Evolutionary conservation across 92 coral and sea anemone genomes (phyloP), one percentile per base, ranked within the genome.

Genomic region (Epizoanthus illoricatus): DNA sequence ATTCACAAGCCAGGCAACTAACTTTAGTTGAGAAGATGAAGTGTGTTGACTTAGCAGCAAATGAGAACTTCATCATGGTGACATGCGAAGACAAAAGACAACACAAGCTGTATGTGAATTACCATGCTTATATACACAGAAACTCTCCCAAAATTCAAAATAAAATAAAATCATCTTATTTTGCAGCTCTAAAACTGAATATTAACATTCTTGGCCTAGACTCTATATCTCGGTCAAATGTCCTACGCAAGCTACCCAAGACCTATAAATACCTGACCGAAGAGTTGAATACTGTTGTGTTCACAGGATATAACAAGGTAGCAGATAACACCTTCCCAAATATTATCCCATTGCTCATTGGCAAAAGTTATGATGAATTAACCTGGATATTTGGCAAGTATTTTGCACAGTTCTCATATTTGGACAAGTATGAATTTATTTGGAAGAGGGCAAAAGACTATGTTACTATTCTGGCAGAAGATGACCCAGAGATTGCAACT

Each of bases 301-400:
- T 74, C 64, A 36, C 13, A 3, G 65, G 52, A 0, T 74, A 74
- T 45, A 74, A 74, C 28, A 74, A 74, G 36, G 65, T 74, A 15
- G 80, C 80, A 16, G 80, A 74, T 33, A 74, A 74, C 54, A 74
- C 80, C 4, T 74, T 74, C 52, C 80, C 80, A 13, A 74, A 74
- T 58, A 54, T 74, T 12, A 12, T 74, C 39, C 80, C 80, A 7
- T 64, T 74, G 61, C 65, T 74, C 18, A 36, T 74, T 74, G 80
- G 80, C 33, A 74, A 74, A 15, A 74, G 80, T 33, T 74, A 74
- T 57, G 80, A 74, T 6, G 80, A 74, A 23, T 16, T 74, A 56
- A 74, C 80, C 1, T 74, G 80, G 80, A 36, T 74, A 6, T 74
- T 74, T 56, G 80, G 80, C 54, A 74, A 74, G 59, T 74, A 74